Evolutionary conservation across 2,888 invertebrate genomes (phyloP).

Genomic region (Ichneumoninae sp.): DNA sequence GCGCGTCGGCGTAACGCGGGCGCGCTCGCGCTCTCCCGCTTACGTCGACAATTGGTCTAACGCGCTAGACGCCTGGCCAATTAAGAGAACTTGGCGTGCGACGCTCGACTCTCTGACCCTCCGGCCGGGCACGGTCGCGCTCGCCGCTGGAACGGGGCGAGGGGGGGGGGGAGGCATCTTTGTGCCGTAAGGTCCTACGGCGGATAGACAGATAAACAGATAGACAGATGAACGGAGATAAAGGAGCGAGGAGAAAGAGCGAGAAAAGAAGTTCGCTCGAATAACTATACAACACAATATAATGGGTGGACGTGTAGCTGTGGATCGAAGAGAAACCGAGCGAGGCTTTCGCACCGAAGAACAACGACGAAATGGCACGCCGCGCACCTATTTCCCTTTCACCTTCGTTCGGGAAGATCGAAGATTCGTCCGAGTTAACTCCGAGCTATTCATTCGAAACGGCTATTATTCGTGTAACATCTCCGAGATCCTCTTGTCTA

Average conservation of each 20-base stretch:
- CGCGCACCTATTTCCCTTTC: conserved; percentile 62
- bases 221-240: conserved; percentile 31
- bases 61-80: conserved; percentile 79
- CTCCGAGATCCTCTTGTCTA: conserved; percentile 52
- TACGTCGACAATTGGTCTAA: conserved; percentile 78
- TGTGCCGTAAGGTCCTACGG: background rate
- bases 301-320: conserved; percentile 31
- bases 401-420: conserved; percentile 65
- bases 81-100: conserved; percentile 73
- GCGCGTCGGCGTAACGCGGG: conserved; percentile 75
- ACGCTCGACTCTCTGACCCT: conserved; percentile 64
- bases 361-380: conserved; percentile 31
- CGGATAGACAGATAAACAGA: conserved; percentile 33
- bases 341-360: conserved; percentile 39
- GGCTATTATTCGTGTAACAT: conserved; percentile 56
- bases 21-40: conserved; percentile 64
- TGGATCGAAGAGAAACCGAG: conserved; percentile 63
- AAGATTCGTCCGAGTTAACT: conserved; percentile 58
- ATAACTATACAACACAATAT: conserved; percentile 11
- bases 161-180: conserved; percentile 27
- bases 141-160: conserved; percentile 36
- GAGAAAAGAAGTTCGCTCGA: conserved; percentile 46
- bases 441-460: conserved; percentile 60
- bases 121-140: conserved; percentile 26
- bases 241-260: conserved; percentile 36